A percentile compares a stretch with the other conserved stretches of the same genome.
phyloP scores from a whole-genome alignment of 2,888 invertebrate genomes.

The Sceliomorpha sp. region DNA sequence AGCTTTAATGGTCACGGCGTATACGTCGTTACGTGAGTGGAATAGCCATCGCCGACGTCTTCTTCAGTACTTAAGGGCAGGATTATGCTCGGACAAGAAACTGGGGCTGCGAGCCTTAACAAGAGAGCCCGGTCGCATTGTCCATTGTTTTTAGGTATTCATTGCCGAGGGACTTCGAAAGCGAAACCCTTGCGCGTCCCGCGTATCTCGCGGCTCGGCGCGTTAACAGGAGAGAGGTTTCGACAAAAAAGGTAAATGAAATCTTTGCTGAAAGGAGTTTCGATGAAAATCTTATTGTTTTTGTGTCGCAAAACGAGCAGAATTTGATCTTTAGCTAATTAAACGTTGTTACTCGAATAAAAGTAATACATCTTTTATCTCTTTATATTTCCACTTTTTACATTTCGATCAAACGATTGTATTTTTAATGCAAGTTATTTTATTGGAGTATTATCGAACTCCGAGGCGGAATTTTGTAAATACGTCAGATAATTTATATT shows the following conservation, averaged over 20 bases:
- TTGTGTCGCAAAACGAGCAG: too few relatives aligned
- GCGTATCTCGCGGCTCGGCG: conserved; percentile 14
- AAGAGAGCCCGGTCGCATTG: conserved; percentile 42
- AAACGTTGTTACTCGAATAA: too few relatives aligned
- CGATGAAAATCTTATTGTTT: too few relatives aligned
- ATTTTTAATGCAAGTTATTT: too few relatives aligned
- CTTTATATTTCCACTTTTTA: too few relatives aligned
- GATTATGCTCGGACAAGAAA: conserved; percentile 37
- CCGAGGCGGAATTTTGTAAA: too few relatives aligned
- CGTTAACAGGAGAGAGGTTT: conserved; percentile 13
- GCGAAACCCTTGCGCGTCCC: conserved; percentile 40
- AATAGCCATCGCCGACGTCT: conserved; percentile 52
- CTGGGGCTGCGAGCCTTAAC: conserved; percentile 32
- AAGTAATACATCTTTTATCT: too few relatives aligned
- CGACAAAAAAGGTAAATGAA: conserved; percentile 21
- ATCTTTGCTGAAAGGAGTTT: neutral
- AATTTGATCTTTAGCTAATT: too few relatives aligned
- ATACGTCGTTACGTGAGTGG: conserved; percentile 57
- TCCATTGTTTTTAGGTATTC: conserved; percentile 50
- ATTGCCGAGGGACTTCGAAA: conserved; percentile 30
- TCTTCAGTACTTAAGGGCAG: conserved; percentile 59
- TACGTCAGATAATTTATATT: too few relatives aligned
- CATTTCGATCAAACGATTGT: too few relatives aligned
- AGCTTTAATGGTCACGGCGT: conserved; percentile 55
- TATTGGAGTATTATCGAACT: too few relatives aligned